These are phyloP conservation scores for Castor canadensis DNA, from an alignment of 2,113 vertebrate species.

Conservation along the genomic window DNA sequence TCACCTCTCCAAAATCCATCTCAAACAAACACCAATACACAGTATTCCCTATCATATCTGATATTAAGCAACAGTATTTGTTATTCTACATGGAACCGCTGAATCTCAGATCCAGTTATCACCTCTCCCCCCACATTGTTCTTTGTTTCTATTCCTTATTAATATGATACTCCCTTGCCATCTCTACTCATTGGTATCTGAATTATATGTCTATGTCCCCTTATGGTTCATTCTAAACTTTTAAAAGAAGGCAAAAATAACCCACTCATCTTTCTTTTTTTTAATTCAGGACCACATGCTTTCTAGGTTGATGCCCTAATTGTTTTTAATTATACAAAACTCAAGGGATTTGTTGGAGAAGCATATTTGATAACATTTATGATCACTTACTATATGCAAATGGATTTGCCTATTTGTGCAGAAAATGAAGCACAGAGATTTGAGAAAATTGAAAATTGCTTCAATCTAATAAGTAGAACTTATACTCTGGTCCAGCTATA, in stretches of 20 bases:
- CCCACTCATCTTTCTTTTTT: not conserved
- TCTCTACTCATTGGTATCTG: not conserved
- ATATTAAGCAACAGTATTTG: not conserved
- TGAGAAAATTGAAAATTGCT: not conserved
- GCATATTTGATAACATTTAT: conserved; percentile 11
- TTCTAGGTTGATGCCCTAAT: too few species aligned
- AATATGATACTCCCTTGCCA: not conserved
- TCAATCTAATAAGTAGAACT: conserved; percentile 29
- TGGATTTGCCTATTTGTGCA: not conserved
- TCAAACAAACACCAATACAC: not conserved
- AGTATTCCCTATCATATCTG: not conserved
- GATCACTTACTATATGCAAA: not conserved
- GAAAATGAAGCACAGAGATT: not conserved
- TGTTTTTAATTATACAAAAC: too few species aligned
- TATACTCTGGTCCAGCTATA: not conserved
- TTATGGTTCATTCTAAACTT: not conserved
- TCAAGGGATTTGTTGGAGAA: not conserved
- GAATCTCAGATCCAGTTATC: not conserved
- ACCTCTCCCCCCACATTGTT: not conserved
- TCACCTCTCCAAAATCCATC: not conserved
- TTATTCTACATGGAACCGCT: not conserved
- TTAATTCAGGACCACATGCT: too few species aligned
- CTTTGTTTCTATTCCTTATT: not conserved
- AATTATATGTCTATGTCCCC: not conserved
- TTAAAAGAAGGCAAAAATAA: not conserved